These are phyloP conservation scores for Periparus ater DNA, from an alignment of 2,797 vertebrate genomes.

Conservation along the genomic window DNA sequence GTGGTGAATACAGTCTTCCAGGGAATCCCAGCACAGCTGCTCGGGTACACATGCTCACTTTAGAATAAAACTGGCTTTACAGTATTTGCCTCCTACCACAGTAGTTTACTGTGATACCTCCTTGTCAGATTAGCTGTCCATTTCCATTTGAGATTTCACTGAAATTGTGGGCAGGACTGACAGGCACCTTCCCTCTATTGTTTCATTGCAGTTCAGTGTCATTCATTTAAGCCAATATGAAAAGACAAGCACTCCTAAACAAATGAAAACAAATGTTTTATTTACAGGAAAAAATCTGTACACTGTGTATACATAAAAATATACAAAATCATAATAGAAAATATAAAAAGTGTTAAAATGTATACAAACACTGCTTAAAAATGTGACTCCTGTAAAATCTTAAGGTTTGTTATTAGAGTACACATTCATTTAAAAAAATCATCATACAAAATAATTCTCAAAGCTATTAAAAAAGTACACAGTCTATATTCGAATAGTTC, in stretches of 20 bases:
- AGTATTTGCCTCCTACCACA: neutral
- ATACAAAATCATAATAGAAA: constrained; percentile 87
- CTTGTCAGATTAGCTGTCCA: neutral
- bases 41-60: accelerated
- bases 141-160: neutral
- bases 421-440: constrained; percentile 80
- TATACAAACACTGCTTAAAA: constrained; percentile 84
- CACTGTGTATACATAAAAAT: constrained; percentile 84
- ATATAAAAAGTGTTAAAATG: constrained; percentile 84
- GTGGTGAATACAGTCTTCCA: neutral
- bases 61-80: neutral
- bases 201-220: neutral
- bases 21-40: neutral
- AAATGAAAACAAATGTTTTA: constrained; percentile 81
- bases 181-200: neutral
- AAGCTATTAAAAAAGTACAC: constrained; percentile 81
- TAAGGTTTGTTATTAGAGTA: constrained; percentile 74
- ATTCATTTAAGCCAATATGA: neutral
- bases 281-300: constrained; percentile 83
- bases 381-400: constrained; percentile 79
- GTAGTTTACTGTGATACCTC: neutral
- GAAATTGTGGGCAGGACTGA: neutral
- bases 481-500: constrained; percentile 72
- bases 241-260: constrained; percentile 48
- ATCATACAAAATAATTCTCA: constrained; percentile 80